These are phyloP conservation scores for Chelmon rostratus DNA, from an alignment of 2,797 vertebrate genomes.

Conservation along the genomic window DNA sequence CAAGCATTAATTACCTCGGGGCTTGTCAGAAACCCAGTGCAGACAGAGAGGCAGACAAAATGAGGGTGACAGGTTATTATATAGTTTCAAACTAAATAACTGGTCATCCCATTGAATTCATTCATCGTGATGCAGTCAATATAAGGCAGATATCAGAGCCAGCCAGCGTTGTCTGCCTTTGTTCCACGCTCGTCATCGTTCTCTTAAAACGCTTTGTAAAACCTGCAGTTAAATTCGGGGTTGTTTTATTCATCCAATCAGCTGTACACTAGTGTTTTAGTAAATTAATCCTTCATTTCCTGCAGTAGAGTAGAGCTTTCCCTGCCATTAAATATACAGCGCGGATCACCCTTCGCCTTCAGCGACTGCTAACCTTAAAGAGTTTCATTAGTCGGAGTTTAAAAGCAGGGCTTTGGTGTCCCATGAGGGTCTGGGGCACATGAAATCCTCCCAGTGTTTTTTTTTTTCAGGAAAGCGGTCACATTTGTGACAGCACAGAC, in stretches of 20 bases:
- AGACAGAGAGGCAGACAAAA: conserved; percentile 29
- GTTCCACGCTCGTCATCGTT: not conserved
- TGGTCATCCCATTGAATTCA: not conserved
- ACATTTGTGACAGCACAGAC: conserved; percentile 1
- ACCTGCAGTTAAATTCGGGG: conserved; percentile 5
- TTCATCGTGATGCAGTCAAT: conserved; percentile 4
- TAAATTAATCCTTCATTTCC: conserved; percentile 36
- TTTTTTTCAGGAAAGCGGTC: not conserved
- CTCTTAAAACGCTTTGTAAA: conserved; percentile 35
- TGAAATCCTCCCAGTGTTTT: not conserved
- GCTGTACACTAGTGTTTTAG: conserved; percentile 15
- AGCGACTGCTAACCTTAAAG: conserved; percentile 36
- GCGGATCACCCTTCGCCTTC: conserved; percentile 31
- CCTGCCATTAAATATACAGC: conserved; percentile 29
- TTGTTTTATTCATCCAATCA: conserved; percentile 32
- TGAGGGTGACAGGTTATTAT: conserved; percentile 31
- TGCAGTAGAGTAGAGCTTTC: conserved; percentile 1
- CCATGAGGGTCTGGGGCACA: not conserved
- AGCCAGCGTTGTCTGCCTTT: not conserved
- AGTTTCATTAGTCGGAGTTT: conserved; percentile 46
- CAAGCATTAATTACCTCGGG: conserved; percentile 87
- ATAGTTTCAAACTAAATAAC: conserved; percentile 27
- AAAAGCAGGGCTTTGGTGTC: conserved; percentile 30
- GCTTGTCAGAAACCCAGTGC: conserved; percentile 41
- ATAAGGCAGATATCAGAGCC: not conserved